Base-by-base conservation (phyloP, 2,888 invertebrate genomes). In the Andricus curvator region DNA sequence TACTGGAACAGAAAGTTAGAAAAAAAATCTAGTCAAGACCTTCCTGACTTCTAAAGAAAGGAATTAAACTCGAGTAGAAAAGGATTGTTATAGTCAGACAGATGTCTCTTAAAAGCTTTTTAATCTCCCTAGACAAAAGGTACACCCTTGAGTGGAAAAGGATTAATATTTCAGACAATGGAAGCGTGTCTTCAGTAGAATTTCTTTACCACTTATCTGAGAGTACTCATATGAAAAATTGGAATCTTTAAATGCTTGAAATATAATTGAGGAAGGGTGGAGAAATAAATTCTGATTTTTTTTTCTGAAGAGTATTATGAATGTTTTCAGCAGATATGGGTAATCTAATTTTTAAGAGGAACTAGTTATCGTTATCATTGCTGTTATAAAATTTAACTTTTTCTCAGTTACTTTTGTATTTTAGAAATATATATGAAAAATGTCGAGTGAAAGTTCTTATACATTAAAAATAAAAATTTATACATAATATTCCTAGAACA, bases 91-190 rank as follows among this genome's bases (percentile, higher is more conserved):
- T 62, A 41, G 25, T n/a, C n/a, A 56, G 56, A 56, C 22, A 25
- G 48, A 20, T 13, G 33, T 78, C 68, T 51, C 22, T 68, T 60
- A 66, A 66, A 78, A 78, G 51, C 65, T 78, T 78, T 65, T 48
- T 77, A 62, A 77, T 80, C 68, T 41, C 48, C 67, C 33, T 74
- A 66, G 56, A 76, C 60, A 65, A 78, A 78, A 48, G 56, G 56
- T 33, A 20, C 33, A 74, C 56, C 51, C 37, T 74, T 74, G 33
- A 56, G 74, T 56, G 37, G 33, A 74, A 74, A 74, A 25, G 51
- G 33, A 74, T 74, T 56, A 74, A 74, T 74, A 74, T 74, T 74
- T 4, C 6, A 74, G 56, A 74, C 56, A 74, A 74, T 74, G 56
- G 29, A 37, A 56, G 56, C 51, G 51, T 56, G 56, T 22, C 74